A percentile compares a stretch with the other conserved stretches of the same genome.
These are phyloP conservation scores for Isaurus tuberculatus DNA, from an alignment of 92 coral and sea anemone genomes.

Conservation along the genomic window DNA sequence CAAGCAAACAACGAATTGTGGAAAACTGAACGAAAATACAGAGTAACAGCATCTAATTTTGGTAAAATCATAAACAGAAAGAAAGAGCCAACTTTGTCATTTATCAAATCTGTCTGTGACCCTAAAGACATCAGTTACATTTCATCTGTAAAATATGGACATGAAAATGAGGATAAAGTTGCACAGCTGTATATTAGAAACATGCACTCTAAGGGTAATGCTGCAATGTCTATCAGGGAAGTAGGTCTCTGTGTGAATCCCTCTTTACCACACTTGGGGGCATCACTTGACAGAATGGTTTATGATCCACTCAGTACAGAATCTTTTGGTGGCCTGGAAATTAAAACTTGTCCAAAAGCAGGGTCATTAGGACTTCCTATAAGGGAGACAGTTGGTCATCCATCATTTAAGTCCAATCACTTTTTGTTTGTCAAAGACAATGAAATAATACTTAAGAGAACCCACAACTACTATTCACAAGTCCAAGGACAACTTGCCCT, in stretches of 20 bases:
- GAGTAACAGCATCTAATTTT: constrained; percentile 40
- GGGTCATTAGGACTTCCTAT: constrained; percentile 41
- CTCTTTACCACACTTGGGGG: constrained; percentile 58
- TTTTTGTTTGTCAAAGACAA: neutral
- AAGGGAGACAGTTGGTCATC: constrained; percentile 46
- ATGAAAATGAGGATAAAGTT: constrained; percentile 47
- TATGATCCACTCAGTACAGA: constrained; percentile 51
- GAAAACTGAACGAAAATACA: constrained; percentile 37
- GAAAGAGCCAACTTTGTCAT: constrained; percentile 41
- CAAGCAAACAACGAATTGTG: constrained; percentile 38
- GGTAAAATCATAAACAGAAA: constrained; percentile 43
- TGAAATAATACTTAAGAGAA: too few species aligned
- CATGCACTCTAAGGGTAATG: constrained; percentile 48
- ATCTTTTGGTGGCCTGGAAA: constrained; percentile 55
- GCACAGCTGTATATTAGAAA: constrained; percentile 46
- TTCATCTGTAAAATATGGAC: constrained; percentile 51
- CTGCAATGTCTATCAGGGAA: constrained; percentile 27
- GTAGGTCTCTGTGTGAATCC: constrained; percentile 60
- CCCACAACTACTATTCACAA: constrained; percentile 36
- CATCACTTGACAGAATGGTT: constrained; percentile 52
- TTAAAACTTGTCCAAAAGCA: constrained; percentile 58
- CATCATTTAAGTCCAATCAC: constrained; percentile 16
- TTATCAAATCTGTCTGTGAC: constrained; percentile 40
- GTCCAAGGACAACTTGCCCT: constrained; percentile 59
- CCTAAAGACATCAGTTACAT: constrained; percentile 45